Evolutionary conservation across 2,797 vertebrate species (phyloP), one percentile per base, ranked within the genome.

Genomic region (Halcyon leucocephala): DNA sequence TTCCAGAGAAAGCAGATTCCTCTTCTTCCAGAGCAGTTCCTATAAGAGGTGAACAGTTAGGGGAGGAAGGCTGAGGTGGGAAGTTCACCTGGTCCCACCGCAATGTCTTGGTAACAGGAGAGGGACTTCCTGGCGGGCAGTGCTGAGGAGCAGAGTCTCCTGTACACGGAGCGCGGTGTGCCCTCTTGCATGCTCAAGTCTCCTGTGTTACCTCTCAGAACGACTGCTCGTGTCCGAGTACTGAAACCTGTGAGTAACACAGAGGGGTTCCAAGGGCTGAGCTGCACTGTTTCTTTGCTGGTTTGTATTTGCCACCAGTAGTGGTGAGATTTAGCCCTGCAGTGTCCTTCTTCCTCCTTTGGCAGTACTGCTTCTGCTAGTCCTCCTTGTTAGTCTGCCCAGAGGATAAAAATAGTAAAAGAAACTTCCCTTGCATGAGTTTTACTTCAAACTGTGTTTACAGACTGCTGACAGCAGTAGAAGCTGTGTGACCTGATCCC

Each of bases 401-500:
- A 69, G 20, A 37, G 86, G 73, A 65, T 84, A 69, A 84, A 88
- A 86, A 72, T 51, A 86, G 57, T 14, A 67, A n/a, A 85, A 88
- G 48, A 87, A 85, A 37, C 41, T 77, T 92, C 46, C 28, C 29
- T 76, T 91, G 49, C 33, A 5, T 37, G 58, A 82, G 46, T 95
- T 89, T 87, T 49, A 26, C 70, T 71, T 78, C 33, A 72, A 15
- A 46, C 39, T 52, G 52, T 61, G 26, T 86, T 67, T 76, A 37
- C 54, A 66, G 26, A 31, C 82, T 84, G 60, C 67, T 76, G 87
- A n/a, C 49, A 67, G 28, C 4, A 1, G 16, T 61, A 66, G 70
- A 61, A 82, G 62, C 58, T 79, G 4, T 37, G 44, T 69, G 78
- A n/a, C 66, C 70, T 8, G 20, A 61, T 82, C 37, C 31, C 51